phyloP scores from a whole-genome alignment of 2,888 invertebrate species.

The Athetis lepigone region DNA sequence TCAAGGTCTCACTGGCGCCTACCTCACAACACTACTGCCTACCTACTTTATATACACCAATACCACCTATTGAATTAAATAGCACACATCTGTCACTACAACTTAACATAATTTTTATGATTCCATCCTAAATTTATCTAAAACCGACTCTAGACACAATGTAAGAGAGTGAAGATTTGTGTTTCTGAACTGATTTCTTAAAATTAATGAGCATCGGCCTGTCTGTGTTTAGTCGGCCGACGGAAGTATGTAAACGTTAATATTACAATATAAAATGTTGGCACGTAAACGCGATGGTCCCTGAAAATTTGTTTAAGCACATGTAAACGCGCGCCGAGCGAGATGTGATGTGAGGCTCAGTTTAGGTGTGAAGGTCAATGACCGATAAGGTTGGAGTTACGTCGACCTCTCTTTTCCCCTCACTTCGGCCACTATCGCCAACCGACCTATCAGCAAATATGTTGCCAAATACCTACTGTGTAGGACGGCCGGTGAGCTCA shows the following conservation, averaged over 20 bases:
- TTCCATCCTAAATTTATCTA: slow-evolving; percentile 9
- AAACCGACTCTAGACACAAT: slow-evolving; percentile 28
- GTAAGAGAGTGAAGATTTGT: slow-evolving; percentile 25
- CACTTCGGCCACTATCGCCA: slow-evolving; percentile 74
- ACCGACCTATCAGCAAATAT: slow-evolving; percentile 74
- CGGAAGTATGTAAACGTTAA: slow-evolving; percentile 60
- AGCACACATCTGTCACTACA: slow-evolving; percentile 47
- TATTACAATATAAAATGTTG: slow-evolving; percentile 63
- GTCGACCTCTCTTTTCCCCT: slow-evolving; percentile 79
- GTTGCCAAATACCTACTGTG: slow-evolving; percentile 67
- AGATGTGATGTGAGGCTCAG: slow-evolving; percentile 88
- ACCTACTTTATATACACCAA: slow-evolving; percentile 63
- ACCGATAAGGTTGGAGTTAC: slow-evolving; percentile 88
- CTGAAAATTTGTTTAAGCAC: slow-evolving; percentile 74
- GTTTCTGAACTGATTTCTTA: slow-evolving; percentile 39
- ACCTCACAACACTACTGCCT: slow-evolving; percentile 69
- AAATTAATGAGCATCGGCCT: slow-evolving; percentile 56
- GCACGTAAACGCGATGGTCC: slow-evolving; percentile 67
- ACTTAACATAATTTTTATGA: slow-evolving; percentile 26
- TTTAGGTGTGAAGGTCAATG: slow-evolving; percentile 89
- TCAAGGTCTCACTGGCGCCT: slow-evolving; percentile 86
- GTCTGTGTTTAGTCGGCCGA: slow-evolving; percentile 49
- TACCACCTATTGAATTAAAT: slow-evolving; percentile 44
- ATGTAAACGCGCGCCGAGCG: slow-evolving; percentile 76
- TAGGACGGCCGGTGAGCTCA: slow-evolving; percentile 47